phyloP scores from a whole-genome alignment of 2,888 invertebrate species.

The Dromius quadrimaculatus region DNA sequence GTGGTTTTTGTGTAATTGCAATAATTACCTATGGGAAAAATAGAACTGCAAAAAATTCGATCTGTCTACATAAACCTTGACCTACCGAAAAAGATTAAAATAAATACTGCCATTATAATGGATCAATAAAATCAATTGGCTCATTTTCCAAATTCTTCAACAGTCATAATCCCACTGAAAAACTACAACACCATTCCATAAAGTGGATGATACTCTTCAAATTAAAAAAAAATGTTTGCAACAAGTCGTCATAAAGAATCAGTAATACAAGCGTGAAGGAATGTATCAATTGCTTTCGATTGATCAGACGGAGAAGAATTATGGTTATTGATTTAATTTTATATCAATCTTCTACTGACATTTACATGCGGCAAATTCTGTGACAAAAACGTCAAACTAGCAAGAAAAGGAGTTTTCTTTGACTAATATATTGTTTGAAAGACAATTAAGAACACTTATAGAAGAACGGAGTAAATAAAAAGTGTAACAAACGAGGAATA shows the following conservation, averaged over 20 bases:
- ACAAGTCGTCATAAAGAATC: slow-evolving; percentile 3
- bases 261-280: slow-evolving; percentile 30
- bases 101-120: too few relatives aligned
- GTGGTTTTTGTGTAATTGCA: slow-evolving; percentile 1
- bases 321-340: slow-evolving; percentile 36
- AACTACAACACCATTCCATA: slow-evolving; percentile 3
- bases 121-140: too few relatives aligned
- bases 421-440: too few relatives aligned
- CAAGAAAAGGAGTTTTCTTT: too few relatives aligned
- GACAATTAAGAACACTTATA: background rate
- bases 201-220: background rate
- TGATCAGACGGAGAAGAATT: slow-evolving; percentile 5
- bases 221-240: background rate
- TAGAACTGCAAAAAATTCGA: background rate
- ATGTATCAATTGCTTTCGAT: slow-evolving; percentile 15
- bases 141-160: too few relatives aligned
- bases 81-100: too few relatives aligned
- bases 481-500: too few relatives aligned
- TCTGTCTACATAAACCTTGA: too few relatives aligned
- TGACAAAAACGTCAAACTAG: slow-evolving; percentile 18
- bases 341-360: slow-evolving; percentile 25
- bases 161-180: slow-evolving; percentile 18
- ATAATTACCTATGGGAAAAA: slow-evolving; percentile 26
- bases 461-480: background rate
- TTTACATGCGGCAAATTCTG: slow-evolving; percentile 18